Evolutionary conservation across 1,140 invertebrate genomes (phyloP).

Genomic region (Caenorhabditis tropicalis): DNA sequence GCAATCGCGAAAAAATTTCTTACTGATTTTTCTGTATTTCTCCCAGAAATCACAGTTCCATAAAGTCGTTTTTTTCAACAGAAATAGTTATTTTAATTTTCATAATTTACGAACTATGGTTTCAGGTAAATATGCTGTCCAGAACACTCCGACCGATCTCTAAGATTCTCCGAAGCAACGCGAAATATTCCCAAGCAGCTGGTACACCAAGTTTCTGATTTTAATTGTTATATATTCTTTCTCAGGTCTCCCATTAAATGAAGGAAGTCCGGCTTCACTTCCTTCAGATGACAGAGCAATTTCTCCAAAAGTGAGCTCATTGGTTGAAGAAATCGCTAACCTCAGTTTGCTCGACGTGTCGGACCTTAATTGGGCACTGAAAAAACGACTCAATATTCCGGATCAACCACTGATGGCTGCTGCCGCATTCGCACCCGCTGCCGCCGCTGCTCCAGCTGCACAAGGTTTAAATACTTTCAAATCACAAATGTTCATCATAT

Average conservation of each 20-base stretch:
- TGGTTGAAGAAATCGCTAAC: slow-evolving; percentile 70
- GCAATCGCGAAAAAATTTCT: background rate
- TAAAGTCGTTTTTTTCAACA: no score
- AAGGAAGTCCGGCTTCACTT: slow-evolving; percentile 48
- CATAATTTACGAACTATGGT: background rate
- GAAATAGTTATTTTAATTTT: no score
- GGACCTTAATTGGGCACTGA: slow-evolving; percentile 69
- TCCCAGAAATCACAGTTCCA: no score
- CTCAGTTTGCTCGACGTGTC: slow-evolving; percentile 63
- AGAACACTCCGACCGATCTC: slow-evolving; percentile 33
- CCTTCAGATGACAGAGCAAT: slow-evolving; percentile 59
- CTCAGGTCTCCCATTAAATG: slow-evolving; percentile 52
- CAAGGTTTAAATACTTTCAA: background rate
- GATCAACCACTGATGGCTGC: slow-evolving; percentile 67
- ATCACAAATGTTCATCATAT: background rate
- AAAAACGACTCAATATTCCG: slow-evolving; percentile 70
- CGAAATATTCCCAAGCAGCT: background rate
- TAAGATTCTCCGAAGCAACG: background rate
- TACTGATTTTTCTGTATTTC: background rate
- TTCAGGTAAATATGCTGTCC: slow-evolving; percentile 26
- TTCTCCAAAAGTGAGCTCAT: slow-evolving; percentile 59
- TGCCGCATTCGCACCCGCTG: slow-evolving; percentile 63
- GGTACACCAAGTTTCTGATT: background rate
- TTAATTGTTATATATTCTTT: background rate
- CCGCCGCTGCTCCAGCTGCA: slow-evolving; percentile 57